Base-by-base conservation (phyloP, 2,113 vertebrate species). In the Bambusicola thoracicus region DNA sequence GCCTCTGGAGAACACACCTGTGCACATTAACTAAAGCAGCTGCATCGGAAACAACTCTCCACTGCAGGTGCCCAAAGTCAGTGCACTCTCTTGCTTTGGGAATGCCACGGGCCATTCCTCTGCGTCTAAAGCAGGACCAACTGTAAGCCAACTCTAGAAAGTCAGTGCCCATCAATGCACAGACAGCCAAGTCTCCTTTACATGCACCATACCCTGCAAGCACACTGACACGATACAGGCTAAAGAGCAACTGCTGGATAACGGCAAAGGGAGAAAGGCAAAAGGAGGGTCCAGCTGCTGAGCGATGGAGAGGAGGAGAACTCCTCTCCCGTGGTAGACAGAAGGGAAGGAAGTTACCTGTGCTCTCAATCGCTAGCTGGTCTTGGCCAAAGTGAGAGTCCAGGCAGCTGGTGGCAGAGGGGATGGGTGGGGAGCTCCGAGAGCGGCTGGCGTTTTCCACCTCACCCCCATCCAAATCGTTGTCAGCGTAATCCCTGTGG, bases 401-500 rank as follows among this genome's bases (percentile, higher is more conserved):
- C 62, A 97, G 96, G 95, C 97, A 96, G 40, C 89, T 66, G 3
- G 97, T 30, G 25, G 96, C 84, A 30, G 98, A 87, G 30, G 98
- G 93, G 65, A 97, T 95, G 5, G 97, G 96, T 2, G 98, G 97
- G 27, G 97, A 97, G 84, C 94, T 93, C 19, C 95, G 97, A 3
- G 97, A 91, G n/a, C 94, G 98, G 89, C 93, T 93, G 5, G 96
- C 72, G 55, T 95, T 98, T 7, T 99, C 98, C 6, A 97, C 96
- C 74, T 99, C 99, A 1, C 94, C 97, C 4, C 96, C 94, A 4
- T 99, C 98, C 87, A 98, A 96, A 32, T 99, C 98, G 43, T 98
- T 98, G 62, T 99, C 99, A 0, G 92, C 74, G 49, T 98, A 98
- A 66, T 99, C 99, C 96, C 99, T 99, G 90, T 13, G 46, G 24